Evolutionary conservation across 2,113 vertebrate genomes (phyloP).

Genomic region (mouse (Mus musculus)): DNA sequence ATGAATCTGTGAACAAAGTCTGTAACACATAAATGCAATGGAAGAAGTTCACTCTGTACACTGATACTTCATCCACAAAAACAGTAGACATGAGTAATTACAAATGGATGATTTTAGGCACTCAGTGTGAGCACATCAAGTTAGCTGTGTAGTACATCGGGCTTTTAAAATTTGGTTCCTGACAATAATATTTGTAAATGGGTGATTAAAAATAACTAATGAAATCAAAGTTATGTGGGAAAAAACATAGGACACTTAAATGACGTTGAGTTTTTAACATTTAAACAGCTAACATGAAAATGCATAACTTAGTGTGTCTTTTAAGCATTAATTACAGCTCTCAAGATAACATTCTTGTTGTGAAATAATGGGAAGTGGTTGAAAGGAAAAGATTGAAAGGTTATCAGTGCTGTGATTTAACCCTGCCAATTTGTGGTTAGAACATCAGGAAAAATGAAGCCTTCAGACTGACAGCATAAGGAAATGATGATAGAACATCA

Average conservation of each 20-base stretch:
- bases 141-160: background rate
- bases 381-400: background rate
- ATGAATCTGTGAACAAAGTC: conserved; percentile 7
- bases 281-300: background rate
- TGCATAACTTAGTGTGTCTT: background rate
- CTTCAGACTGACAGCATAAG: background rate
- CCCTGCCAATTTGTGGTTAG: background rate
- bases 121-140: background rate
- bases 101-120: background rate
- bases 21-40: background rate
- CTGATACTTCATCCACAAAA: background rate
- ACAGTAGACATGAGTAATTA: conserved; percentile 9
- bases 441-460: background rate
- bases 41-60: background rate
- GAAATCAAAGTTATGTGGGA: background rate
- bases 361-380: background rate
- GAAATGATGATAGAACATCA: background rate
- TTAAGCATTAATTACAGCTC: background rate
- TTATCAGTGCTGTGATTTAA: background rate
- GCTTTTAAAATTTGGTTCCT: background rate
- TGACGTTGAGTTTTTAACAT: background rate
- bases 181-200: conserved; percentile 37
- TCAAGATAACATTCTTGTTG: background rate
- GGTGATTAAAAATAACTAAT: conserved; percentile 49
- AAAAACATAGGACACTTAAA: conserved; percentile 20